These are phyloP conservation scores for Tetheella fluctuosa DNA, from an alignment of 2,888 invertebrate species.

Conservation along the genomic window DNA sequence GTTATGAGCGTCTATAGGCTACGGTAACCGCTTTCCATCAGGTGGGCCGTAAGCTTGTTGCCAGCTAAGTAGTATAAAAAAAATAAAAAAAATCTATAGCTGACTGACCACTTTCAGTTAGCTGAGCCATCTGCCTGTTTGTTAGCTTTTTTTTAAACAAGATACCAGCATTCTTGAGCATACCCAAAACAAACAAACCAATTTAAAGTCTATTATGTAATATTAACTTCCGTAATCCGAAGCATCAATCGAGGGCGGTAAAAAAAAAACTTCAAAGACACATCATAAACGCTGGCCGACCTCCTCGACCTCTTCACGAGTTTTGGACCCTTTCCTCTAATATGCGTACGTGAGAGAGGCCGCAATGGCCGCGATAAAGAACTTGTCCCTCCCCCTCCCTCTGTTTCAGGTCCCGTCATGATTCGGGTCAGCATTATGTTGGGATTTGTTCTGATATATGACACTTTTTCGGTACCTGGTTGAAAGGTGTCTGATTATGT, in stretches of 20 bases:
- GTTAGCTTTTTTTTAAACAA: neutral
- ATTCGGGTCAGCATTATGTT: slow-evolving; percentile 1
- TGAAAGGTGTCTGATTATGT: neutral
- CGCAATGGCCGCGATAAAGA: slow-evolving; percentile 64
- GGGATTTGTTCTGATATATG: slow-evolving; percentile 6
- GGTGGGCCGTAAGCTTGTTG: no score
- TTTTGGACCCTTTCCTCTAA: slow-evolving; percentile 68
- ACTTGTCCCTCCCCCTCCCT: slow-evolving; percentile 24
- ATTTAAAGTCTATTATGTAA: neutral
- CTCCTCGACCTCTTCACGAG: slow-evolving; percentile 71
- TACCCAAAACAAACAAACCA: neutral
- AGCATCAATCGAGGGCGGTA: slow-evolving; percentile 40
- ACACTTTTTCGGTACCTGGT: neutral
- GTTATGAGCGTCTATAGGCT: no score
- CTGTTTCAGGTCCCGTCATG: neutral
- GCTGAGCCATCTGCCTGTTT: no score
- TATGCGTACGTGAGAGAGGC: slow-evolving; percentile 70
- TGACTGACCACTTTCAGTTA: no score
- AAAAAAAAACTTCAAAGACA: slow-evolving; percentile 55
- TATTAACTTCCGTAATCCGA: slow-evolving; percentile 13
- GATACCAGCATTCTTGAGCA: neutral
- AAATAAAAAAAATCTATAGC: no score
- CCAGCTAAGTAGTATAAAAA: no score
- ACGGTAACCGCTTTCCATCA: no score
- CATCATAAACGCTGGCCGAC: slow-evolving; percentile 50